Evolutionary conservation across 2,888 invertebrate species (phyloP).

Genomic region (Hoplodrina blanda): DNA sequence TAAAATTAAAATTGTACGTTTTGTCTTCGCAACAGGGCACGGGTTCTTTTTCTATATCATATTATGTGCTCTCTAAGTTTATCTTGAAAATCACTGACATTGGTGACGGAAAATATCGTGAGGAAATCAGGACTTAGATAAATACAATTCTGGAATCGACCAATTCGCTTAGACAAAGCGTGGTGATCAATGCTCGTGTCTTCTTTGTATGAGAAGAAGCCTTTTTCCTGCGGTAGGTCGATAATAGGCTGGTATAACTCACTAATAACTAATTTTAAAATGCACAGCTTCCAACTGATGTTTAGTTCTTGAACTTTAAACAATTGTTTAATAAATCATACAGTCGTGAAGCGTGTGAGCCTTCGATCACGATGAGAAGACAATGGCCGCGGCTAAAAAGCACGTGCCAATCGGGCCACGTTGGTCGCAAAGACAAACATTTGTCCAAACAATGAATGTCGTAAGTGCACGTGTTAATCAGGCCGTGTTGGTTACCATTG

Average conservation of each 20-base stretch:
- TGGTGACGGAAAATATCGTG: too few relatives aligned
- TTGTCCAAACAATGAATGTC: constrained; percentile 46
- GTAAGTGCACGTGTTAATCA: constrained; percentile 52
- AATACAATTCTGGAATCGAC: too few relatives aligned
- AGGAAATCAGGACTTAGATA: too few relatives aligned
- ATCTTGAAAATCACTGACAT: too few relatives aligned
- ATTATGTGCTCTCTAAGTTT: too few relatives aligned
- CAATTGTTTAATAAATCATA: constrained; percentile 55
- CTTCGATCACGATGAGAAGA: constrained; percentile 59
- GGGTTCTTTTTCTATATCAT: too few relatives aligned
- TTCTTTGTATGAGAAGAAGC: too few relatives aligned
- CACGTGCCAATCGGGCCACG: constrained; percentile 62
- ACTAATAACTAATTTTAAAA: constrained; percentile 12
- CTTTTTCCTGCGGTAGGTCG: not conserved
- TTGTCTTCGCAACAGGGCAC: too few relatives aligned
- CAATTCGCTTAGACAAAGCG: too few relatives aligned
- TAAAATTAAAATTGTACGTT: too few relatives aligned
- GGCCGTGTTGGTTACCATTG: constrained; percentile 37
- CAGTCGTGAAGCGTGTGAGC: constrained; percentile 54
- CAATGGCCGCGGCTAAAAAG: constrained; percentile 57
- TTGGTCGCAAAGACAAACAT: constrained; percentile 48
- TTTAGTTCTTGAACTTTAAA: constrained; percentile 62
- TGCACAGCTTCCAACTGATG: constrained; percentile 36
- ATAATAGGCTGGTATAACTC: not conserved
- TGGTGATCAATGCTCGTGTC: too few relatives aligned